phyloP scores from a whole-genome alignment of 2,888 invertebrate species.

The Iselma pallidipennis region DNA sequence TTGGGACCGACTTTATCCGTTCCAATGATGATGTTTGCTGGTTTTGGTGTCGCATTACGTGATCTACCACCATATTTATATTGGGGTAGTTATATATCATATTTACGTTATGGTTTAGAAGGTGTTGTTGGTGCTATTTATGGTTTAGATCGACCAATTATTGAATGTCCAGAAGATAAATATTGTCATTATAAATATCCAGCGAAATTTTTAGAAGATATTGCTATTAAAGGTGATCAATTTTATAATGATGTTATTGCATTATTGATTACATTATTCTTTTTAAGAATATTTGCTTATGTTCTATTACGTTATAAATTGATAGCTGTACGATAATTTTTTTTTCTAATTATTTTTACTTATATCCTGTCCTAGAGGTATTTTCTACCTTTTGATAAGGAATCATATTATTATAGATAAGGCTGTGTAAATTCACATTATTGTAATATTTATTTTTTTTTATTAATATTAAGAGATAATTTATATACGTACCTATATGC shows the following conservation, averaged over 20 bases:
- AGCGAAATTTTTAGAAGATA: conserved; percentile 76
- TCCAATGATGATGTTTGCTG: conserved; percentile 96
- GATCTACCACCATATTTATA: conserved; percentile 84
- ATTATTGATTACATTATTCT: conserved; percentile 67
- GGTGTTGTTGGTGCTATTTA: conserved; percentile 85
- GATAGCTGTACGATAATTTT: conserved; percentile 65
- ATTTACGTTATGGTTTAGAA: conserved; percentile 88
- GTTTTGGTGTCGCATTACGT: conserved; percentile 88
- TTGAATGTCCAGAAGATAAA: conserved; percentile 73
- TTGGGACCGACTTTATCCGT: conserved; percentile 89
- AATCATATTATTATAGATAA: conserved; percentile 8
- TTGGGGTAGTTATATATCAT: conserved; percentile 93
- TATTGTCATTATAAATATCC: conserved; percentile 88
- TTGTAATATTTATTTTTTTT: conserved; percentile 22
- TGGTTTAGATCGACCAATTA: conserved; percentile 71
- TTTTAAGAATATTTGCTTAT: conserved; percentile 70
- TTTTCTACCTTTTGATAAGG: not conserved
- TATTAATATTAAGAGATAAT: not conserved
- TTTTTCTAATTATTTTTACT: not conserved
- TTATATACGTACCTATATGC: not conserved
- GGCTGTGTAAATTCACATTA: conserved; percentile 23
- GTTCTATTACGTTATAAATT: conserved; percentile 79
- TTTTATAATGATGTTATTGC: conserved; percentile 84
- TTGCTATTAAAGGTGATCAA: conserved; percentile 78
- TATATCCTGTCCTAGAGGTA: conserved; percentile 8